Evolutionary conservation across 92 coral and sea anemone genomes (phyloP).

Genomic region (Porites rus): DNA sequence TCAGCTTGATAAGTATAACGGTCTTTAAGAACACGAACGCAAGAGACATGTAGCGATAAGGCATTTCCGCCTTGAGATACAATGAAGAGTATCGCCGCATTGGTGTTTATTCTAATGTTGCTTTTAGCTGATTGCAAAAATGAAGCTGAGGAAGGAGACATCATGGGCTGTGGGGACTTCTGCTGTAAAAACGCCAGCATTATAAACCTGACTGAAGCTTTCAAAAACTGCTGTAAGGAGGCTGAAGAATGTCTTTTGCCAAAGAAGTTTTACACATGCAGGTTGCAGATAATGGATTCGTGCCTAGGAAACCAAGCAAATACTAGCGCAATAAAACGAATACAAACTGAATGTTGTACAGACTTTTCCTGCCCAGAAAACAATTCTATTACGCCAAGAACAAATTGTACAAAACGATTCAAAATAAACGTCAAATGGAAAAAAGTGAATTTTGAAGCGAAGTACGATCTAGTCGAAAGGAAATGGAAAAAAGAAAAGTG

Average conservation of each 20-base stretch:
- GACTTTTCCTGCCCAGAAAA: background rate
- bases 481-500: background rate
- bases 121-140: background rate
- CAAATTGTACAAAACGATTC: background rate
- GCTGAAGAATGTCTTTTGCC: background rate
- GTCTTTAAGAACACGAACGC: background rate
- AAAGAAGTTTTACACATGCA: background rate
- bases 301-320: background rate
- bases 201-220: background rate
- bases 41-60: background rate
- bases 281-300: background rate
- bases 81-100: background rate
- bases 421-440: background rate
- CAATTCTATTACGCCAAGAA: too few species aligned
- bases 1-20: too few species aligned
- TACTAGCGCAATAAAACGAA: background rate
- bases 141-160: background rate
- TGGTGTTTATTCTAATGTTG: background rate
- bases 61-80: background rate
- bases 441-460: background rate
- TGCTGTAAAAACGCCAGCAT: background rate
- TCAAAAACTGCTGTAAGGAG: background rate
- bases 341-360: background rate
- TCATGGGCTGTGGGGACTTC: background rate
- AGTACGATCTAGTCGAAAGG: background rate